Evolutionary conservation across 2,888 invertebrate species (phyloP).

Genomic region (Xanthia togata): DNA sequence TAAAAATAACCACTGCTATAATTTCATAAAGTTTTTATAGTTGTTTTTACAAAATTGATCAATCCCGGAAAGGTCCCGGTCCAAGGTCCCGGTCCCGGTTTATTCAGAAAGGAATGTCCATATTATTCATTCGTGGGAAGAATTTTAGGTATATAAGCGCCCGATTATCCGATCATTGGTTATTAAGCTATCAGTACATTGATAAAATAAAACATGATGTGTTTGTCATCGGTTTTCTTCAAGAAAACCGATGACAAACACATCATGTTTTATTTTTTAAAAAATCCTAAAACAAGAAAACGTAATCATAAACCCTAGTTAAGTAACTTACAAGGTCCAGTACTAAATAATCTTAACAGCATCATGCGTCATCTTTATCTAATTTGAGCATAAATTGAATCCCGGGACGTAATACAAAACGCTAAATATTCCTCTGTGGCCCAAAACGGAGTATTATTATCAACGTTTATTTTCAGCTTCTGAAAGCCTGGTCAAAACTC

Average conservation of each 20-base stretch:
- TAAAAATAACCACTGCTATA: no score
- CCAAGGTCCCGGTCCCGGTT: no score
- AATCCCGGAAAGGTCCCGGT: no score
- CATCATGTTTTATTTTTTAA: not conserved
- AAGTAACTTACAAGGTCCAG: slow-evolving; percentile 8
- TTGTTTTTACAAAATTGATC: no score
- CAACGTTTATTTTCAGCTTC: not conserved
- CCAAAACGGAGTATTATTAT: not conserved
- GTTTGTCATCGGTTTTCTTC: no score
- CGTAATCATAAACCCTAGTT: slow-evolving; percentile 6
- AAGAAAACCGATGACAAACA: no score
- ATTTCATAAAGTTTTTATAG: no score
- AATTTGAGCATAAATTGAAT: slow-evolving; percentile 49
- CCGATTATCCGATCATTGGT: no score
- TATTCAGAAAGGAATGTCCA: no score
- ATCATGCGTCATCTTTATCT: slow-evolving; percentile 32
- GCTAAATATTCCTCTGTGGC: slow-evolving; percentile 27
- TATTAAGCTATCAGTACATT: not conserved
- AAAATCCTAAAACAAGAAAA: slow-evolving; percentile 13
- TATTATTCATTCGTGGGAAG: no score
- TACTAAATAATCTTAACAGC: slow-evolving; percentile 42
- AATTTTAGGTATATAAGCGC: no score
- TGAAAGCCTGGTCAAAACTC: not conserved
- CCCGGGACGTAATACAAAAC: slow-evolving; percentile 9
- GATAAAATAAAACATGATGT: not conserved